Evolutionary conservation across 2,888 invertebrate species (phyloP), one percentile per base, ranked within the genome.

Genomic region (Melikaiella ostensackeni): DNA sequence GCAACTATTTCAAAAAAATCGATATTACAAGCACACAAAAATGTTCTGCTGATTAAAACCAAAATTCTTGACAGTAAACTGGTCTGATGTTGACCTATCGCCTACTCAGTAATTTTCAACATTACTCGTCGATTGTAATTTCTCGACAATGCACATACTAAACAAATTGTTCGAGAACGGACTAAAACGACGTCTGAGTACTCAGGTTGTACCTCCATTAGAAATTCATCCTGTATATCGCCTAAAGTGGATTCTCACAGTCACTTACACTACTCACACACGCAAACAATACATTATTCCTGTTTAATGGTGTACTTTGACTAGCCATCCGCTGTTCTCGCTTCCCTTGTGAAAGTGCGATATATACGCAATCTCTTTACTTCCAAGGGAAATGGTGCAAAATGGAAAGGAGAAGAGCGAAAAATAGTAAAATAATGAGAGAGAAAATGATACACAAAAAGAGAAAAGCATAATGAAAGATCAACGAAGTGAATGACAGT

Each of bases 321-420:
- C 70, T 50, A 70, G 70, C 70, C 70, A 70, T 50, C 70, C 50
- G 70, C 70, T 70, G 27, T 70, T n/a, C 70, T 50, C 50, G 33
- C 70, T 50, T 70, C 50, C 50, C 50, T 50, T 50, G 50, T 70
- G 70, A 70, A 70, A 70, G 64, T 75, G 27, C 27, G 75, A 77
- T 62, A 16, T 62, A 42, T 42, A 63, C 30, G 27, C 38, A 74
- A 70, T 50, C 50, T 70, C 70, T 70, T 70, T 33, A 70, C 70
- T 70, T 70, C 30, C 33, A n/a, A 78, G 78, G 75, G 74, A 76
- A 79, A 35, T 70, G 61, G 59, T n/a, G 55, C 24, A 61, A 55
- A 61, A 21, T 38, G 24, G 24, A 55, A 66, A 59, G 21, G 30
- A 38, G 27, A 21, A n/a, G 19, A 35, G 50, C 57, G 42, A 74